Evolutionary conservation across 2,888 invertebrate genomes (phyloP).

Genomic region (Drosophila ustulata): DNA sequence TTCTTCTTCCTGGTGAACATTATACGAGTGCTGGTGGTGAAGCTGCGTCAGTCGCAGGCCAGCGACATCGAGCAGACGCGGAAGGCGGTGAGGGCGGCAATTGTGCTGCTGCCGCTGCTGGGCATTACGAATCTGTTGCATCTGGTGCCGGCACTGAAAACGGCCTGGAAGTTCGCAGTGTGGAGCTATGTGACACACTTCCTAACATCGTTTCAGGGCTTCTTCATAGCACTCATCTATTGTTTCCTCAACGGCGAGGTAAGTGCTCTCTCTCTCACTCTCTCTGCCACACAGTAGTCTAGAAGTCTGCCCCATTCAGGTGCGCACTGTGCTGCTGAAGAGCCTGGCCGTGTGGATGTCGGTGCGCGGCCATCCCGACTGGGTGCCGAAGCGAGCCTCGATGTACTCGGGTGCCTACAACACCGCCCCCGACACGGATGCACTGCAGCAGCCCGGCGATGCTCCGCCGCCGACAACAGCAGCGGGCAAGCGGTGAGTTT

Average conservation of each 20-base stretch:
- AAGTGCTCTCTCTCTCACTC: constrained; percentile 62
- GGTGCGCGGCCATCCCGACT: constrained; percentile 84
- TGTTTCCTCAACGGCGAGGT: constrained; percentile 95
- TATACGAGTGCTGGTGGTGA: constrained; percentile 91
- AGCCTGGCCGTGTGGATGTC: constrained; percentile 85
- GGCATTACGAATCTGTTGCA: constrained; percentile 92
- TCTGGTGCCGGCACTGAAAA: constrained; percentile 89
- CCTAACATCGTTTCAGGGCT: constrained; percentile 93
- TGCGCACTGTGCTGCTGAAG: constrained; percentile 85
- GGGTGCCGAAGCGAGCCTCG: constrained; percentile 83
- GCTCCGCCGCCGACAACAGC: constrained; percentile 24
- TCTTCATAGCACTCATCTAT: constrained; percentile 92
- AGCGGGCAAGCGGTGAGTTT: constrained; percentile 67
- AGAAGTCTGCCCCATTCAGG: constrained; percentile 72
- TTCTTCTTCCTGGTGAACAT: constrained; percentile 92
- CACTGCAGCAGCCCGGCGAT: constrained; percentile 73
- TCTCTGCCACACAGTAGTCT: not conserved
- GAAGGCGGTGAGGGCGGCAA: constrained; percentile 92
- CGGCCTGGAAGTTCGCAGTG: constrained; percentile 89
- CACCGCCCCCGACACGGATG: constrained; percentile 84
- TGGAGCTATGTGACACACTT: constrained; percentile 93
- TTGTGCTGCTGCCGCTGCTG: constrained; percentile 91
- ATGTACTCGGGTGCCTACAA: constrained; percentile 84
- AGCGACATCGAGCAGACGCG: constrained; percentile 91
- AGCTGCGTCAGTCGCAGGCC: constrained; percentile 90